phyloP scores from a whole-genome alignment of 2,113 vertebrate species.

The Casuarius casuarius region DNA sequence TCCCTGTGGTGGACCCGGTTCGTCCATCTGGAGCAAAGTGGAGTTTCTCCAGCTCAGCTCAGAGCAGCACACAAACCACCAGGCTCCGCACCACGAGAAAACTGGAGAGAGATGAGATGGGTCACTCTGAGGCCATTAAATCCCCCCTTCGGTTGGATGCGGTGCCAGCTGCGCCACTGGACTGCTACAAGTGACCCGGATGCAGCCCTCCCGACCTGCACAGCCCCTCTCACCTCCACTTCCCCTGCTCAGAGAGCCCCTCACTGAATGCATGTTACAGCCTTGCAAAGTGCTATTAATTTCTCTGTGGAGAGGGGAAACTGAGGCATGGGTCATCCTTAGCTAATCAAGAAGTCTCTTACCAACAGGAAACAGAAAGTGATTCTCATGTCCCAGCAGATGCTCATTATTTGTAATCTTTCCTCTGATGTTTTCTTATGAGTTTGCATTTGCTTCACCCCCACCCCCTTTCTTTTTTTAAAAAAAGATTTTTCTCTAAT shows the following conservation, averaged over 20 bases:
- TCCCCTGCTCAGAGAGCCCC: not conserved
- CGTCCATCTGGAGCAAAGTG: not conserved
- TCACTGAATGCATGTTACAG: not conserved
- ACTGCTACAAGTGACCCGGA: not conserved
- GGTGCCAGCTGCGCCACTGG: not conserved
- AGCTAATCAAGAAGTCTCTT: not conserved
- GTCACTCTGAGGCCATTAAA: not conserved
- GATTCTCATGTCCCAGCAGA: not conserved
- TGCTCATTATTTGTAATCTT: not conserved
- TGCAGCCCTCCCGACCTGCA: fast-evolving
- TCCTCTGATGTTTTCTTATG: not conserved
- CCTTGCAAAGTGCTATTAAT: not conserved
- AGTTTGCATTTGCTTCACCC: not conserved
- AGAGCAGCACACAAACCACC: not conserved
- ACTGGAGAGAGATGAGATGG: not conserved
- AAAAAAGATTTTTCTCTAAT: not conserved
- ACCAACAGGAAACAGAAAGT: fast-evolving
- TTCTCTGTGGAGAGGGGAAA: not conserved
- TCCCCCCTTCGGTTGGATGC: not conserved
- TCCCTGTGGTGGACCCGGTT: not conserved
- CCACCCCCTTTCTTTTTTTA: not conserved
- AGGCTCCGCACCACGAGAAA: not conserved
- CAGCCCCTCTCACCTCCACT: not conserved
- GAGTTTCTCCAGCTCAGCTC: not conserved
- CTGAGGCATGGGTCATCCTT: not conserved